A percentile compares a stretch with the other conserved stretches of the same genome.
phyloP scores from a whole-genome alignment of 2,113 vertebrate species.

The Podarcis raffonei region DNA sequence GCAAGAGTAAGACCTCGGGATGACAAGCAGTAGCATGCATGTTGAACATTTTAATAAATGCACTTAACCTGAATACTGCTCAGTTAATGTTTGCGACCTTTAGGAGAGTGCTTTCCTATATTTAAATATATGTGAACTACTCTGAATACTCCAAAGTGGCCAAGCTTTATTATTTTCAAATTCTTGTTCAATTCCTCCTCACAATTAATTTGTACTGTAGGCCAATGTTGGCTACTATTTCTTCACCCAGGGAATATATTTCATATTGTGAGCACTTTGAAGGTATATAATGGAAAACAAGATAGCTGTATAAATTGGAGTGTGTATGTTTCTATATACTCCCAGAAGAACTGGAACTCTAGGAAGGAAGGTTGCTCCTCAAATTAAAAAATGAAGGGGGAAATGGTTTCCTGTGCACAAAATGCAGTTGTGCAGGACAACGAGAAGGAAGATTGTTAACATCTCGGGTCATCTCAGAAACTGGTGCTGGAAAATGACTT shows the following conservation, averaged over 20 bases:
- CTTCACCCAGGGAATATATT: neutral
- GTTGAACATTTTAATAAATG: neutral
- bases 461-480: slow-evolving; percentile 49
- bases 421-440: slow-evolving; percentile 25
- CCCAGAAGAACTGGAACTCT: slow-evolving; percentile 5
- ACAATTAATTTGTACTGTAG: neutral
- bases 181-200: neutral
- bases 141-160: neutral
- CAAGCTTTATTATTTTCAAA: neutral
- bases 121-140: neutral
- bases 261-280: neutral
- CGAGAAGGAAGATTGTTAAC: slow-evolving; percentile 54
- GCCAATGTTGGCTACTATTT: neutral
- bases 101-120: neutral
- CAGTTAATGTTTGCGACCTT: neutral
- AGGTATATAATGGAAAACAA: neutral
- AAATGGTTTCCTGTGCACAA: slow-evolving; percentile 37
- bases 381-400: slow-evolving; percentile 28
- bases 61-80: neutral
- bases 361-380: slow-evolving; percentile 43
- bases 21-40: neutral
- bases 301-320: neutral
- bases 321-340: neutral
- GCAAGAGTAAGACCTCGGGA: neutral
- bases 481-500: slow-evolving; percentile 51